These are phyloP conservation scores for Gila orcuttii DNA, from an alignment of 2,113 vertebrate genomes.

Conservation along the genomic window DNA sequence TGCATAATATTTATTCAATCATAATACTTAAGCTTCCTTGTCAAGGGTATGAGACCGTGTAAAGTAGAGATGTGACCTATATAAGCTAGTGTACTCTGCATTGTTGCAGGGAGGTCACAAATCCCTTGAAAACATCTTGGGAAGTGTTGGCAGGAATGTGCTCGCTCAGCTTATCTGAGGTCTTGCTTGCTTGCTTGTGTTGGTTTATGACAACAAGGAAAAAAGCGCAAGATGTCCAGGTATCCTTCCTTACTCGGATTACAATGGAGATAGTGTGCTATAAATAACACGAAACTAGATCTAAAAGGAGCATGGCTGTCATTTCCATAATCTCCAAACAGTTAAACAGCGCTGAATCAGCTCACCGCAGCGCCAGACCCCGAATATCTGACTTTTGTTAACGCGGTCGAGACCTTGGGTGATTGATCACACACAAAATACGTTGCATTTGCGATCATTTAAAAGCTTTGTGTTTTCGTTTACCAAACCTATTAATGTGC, in stretches of 20 bases:
- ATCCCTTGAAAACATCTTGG: neutral
- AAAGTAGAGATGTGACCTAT: neutral
- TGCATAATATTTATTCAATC: neutral
- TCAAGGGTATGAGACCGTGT: neutral
- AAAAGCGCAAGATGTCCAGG: slow-evolving; percentile 30
- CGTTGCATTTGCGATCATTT: neutral
- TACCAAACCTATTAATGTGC: neutral
- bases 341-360: slow-evolving; percentile 17
- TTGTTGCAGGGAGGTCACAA: slow-evolving; percentile 7
- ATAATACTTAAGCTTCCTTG: neutral
- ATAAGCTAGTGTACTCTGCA: slow-evolving; percentile 16
- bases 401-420: neutral
- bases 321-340: neutral
- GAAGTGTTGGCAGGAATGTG: slow-evolving; percentile 3
- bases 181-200: slow-evolving; percentile 14
- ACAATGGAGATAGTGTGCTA: slow-evolving; percentile 19
- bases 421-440: neutral
- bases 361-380: neutral
- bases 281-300: slow-evolving; percentile 18
- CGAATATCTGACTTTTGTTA: neutral
- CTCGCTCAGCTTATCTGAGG: neutral
- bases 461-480: neutral
- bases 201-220: slow-evolving; percentile 18
- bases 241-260: slow-evolving; percentile 14
- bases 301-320: neutral